Base-by-base conservation (phyloP, 2,888 invertebrate species). In the Hirtodrosophila histrioides region DNA sequence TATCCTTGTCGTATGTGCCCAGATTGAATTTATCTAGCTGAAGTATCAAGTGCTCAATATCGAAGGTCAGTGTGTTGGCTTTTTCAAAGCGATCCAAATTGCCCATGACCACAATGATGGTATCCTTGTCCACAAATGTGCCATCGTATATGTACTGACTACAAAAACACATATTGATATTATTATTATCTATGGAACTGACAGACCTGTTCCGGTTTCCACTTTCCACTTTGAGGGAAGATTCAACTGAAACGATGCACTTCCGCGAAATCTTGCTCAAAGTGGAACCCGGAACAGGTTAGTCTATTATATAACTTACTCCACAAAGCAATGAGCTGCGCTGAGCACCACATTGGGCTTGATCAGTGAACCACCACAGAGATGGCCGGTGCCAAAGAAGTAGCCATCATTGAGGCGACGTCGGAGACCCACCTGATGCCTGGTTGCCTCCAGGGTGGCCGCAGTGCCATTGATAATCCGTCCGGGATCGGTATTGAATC, bases 301-400 rank as follows among this genome's bases (percentile, higher is more conserved):
- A 17, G 17, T 31, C 6, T 31, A 4, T 31, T 8, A 31, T 31
- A 9, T 31, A 12, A 55, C 89, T 86, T 75, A 90, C 90, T 91
- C 69, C n/a, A 86, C 87, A 67, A 91, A 88, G 37, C 91, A 91
- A 72, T 91, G 91, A 0, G 91, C 90, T 0, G 91, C 91, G 2
- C 84, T 77, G 1, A 91, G 69, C 0, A 89, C 90, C 7, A 78
- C 82, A 61, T 82, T 87, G 6, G 75, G 57, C 3, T 70, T 61
- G 44, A 91, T 89, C 44, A 91, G 61, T 0, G 90, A 65, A 3
- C 89, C 91, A 3, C 91, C 91, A 41, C 91, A 91, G 10, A 91
- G 65, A 68, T 91, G 91, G 0, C 91, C 91, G 2, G 84, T 80
- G 8, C 91, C 91, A 58, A 84, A 91, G 63, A 76, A 89, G 41